Evolutionary conservation across 2,888 invertebrate genomes (phyloP).

Genomic region (Venusia cambrica): DNA sequence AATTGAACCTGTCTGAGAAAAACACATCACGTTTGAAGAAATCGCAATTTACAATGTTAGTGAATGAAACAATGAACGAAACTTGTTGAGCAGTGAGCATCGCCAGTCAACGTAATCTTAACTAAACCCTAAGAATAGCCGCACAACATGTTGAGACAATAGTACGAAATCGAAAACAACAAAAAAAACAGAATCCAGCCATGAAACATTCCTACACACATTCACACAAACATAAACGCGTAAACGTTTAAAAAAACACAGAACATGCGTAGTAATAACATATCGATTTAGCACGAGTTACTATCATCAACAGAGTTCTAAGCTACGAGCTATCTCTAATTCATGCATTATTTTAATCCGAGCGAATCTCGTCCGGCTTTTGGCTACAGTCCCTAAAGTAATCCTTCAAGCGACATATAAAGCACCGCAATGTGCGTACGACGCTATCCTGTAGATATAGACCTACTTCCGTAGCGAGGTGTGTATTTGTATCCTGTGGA

Average conservation of each 20-base stretch:
- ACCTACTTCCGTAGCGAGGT: too few relatives aligned
- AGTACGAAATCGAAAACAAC: too few relatives aligned
- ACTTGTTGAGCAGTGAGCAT: slow-evolving; percentile 54
- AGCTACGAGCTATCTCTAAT: slow-evolving; percentile 60
- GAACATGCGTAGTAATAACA: slow-evolving; percentile 21
- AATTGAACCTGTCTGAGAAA: slow-evolving; percentile 33
- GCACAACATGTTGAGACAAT: too few relatives aligned
- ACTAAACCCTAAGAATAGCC: slow-evolving; percentile 21
- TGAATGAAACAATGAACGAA: slow-evolving; percentile 37
- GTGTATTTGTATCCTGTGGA: too few relatives aligned
- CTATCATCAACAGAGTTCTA: slow-evolving; percentile 47
- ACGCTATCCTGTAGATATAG: too few relatives aligned
- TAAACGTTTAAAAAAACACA: slow-evolving; percentile 8
- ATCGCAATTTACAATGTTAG: slow-evolving; percentile 35
- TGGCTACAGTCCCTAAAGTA: slow-evolving; percentile 14
- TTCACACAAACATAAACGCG: slow-evolving; percentile 12
- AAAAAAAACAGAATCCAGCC: slow-evolving; percentile 10
- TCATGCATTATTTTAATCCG: slow-evolving; percentile 36
- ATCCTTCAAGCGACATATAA: slow-evolving; percentile 32
- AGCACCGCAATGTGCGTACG: slow-evolving; percentile 46
- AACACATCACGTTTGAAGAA: slow-evolving; percentile 24
- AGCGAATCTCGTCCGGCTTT: slow-evolving; percentile 39
- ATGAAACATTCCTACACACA: slow-evolving; percentile 11
- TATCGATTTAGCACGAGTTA: slow-evolving; percentile 29
- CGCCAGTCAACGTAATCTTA: slow-evolving; percentile 42